A percentile compares a stretch with the other conserved stretches of the same genome.
phyloP scores from a whole-genome alignment of 30 jellyfish, hydroid and myxozoan genomes.

The Sanderia malayensis region DNA sequence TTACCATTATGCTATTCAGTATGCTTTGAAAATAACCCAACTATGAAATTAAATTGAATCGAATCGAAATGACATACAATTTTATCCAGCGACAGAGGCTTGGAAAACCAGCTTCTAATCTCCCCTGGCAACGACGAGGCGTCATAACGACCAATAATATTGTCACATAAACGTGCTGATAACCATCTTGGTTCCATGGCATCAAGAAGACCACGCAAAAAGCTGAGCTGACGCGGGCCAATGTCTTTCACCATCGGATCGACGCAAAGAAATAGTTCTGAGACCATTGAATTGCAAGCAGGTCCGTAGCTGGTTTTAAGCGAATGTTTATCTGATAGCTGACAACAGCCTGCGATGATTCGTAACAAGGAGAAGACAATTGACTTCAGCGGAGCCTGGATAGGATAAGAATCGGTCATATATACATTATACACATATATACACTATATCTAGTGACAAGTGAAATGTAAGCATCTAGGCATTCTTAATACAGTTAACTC shows the following conservation, averaged over 20 bases:
- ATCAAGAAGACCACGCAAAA: constrained; percentile 17
- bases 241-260: neutral
- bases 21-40: too few relatives aligned
- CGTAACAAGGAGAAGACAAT: constrained; percentile 19
- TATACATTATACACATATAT: too few relatives aligned
- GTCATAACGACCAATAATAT: constrained; percentile 29
- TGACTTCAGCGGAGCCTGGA: constrained; percentile 39
- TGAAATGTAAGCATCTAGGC: too few relatives aligned
- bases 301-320: constrained; percentile 33
- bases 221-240: neutral
- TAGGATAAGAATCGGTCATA: too few relatives aligned
- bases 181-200: constrained; percentile 43
- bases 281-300: constrained; percentile 24
- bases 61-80: too few relatives aligned
- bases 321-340: constrained; percentile 24
- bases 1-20: too few relatives aligned
- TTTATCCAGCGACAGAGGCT: constrained; percentile 67
- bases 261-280: constrained; percentile 8
- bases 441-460: too few relatives aligned
- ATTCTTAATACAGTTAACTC: too few relatives aligned
- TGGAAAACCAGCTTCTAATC: constrained; percentile 20
- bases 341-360: constrained; percentile 42
- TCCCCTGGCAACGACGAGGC: constrained; percentile 22
- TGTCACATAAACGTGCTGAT: constrained; percentile 54
- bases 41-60: too few relatives aligned